Evolutionary conservation across 2,888 invertebrate genomes (phyloP).

Genomic region (Trichopria drosophilae): DNA sequence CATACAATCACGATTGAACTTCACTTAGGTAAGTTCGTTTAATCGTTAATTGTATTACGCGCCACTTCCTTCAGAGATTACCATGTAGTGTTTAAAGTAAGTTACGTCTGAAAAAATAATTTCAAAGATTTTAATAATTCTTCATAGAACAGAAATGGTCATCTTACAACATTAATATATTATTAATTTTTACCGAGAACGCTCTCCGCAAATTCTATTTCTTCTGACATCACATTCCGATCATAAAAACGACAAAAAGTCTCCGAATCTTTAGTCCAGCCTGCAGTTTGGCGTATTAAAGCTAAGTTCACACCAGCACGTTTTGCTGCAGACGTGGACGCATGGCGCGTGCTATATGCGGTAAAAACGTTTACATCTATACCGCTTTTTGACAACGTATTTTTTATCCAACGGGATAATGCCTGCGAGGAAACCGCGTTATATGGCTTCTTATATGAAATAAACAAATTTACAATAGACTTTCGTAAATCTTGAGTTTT

Average conservation of each 20-base stretch:
- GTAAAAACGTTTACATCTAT: conserved; percentile 12
- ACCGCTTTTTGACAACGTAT: conserved; percentile 5
- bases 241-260: no score
- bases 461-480: conserved; percentile 8
- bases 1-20: no score
- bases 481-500: conserved; percentile 21
- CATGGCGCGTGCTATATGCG: conserved; percentile 26
- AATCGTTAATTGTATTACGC: no score
- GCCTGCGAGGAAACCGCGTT: conserved; percentile 20
- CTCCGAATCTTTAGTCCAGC: no score
- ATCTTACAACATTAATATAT: no score
- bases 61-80: no score
- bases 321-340: no score
- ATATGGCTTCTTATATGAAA: conserved; percentile 25
- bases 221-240: not conserved
- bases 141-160: not conserved
- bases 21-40: no score
- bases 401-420: conserved; percentile 29
- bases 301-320: conserved; percentile 19
- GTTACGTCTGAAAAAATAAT: not conserved
- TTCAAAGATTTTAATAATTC: not conserved
- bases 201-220: not conserved
- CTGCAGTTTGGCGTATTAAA: conserved; percentile 12
- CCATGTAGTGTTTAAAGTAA: no score
- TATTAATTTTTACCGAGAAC: not conserved